A percentile compares a stretch with the other conserved stretches of the same genome.
phyloP scores from a whole-genome alignment of 2,888 invertebrate genomes.

The Galerucella pusilla region DNA sequence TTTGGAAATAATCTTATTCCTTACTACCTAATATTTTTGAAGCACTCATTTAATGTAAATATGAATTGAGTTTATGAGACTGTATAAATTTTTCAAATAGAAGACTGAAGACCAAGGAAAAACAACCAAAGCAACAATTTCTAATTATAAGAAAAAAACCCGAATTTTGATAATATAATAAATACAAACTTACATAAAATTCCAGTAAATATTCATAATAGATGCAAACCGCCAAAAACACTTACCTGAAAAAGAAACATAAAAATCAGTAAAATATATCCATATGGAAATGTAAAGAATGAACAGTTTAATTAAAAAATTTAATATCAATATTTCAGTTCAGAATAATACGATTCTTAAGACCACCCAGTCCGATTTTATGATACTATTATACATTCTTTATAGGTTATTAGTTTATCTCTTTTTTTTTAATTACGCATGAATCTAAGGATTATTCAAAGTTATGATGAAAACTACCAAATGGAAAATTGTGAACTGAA shows the following conservation, averaged over 20 bases:
- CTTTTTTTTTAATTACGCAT: slow-evolving; percentile 38
- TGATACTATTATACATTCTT: slow-evolving; percentile 21
- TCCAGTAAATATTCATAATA: background rate
- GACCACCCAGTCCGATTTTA: slow-evolving; percentile 29
- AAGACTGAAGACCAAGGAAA: background rate
- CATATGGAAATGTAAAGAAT: background rate
- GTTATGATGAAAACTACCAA: background rate
- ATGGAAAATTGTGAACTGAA: background rate
- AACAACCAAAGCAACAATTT: background rate
- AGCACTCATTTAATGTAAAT: no score
- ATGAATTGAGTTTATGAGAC: no score
- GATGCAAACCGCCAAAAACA: slow-evolving; percentile 10
- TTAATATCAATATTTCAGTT: slow-evolving; percentile 25
- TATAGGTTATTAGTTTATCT: slow-evolving; percentile 19
- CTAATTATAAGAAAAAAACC: background rate
- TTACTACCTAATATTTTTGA: no score
- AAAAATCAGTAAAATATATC: slow-evolving; percentile 15
- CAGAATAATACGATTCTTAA: slow-evolving; percentile 14
- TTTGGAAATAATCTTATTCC: no score
- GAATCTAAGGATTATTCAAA: slow-evolving; percentile 28
- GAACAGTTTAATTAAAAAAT: slow-evolving; percentile 38
- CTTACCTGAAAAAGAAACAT: slow-evolving; percentile 32
- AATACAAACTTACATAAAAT: background rate
- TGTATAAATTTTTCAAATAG: background rate
- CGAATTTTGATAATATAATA: background rate